Conservation (phyloP, 2,888 invertebrate species). For the Machimus atricapillus region DNA sequence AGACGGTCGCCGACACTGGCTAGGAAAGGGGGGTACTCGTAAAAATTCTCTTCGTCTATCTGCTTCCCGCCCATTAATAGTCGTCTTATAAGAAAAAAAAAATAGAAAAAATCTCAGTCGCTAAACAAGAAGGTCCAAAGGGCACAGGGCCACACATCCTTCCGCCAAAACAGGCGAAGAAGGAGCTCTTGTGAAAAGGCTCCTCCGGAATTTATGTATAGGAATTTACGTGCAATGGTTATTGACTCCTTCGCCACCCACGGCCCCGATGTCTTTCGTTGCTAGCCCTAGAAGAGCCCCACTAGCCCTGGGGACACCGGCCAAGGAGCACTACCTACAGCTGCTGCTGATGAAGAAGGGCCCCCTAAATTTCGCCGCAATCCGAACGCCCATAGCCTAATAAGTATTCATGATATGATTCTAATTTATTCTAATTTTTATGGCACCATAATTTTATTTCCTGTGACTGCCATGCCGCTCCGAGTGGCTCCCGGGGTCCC, state of each 20-base stretch:
- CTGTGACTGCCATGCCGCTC: slow-evolving; percentile 11
- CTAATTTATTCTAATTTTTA: slow-evolving; percentile 41
- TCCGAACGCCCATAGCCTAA: slow-evolving; percentile 4
- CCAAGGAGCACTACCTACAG: not conserved
- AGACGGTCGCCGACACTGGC: not conserved
- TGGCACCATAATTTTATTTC: slow-evolving; percentile 40
- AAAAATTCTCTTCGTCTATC: not conserved
- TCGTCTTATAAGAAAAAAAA: not conserved
- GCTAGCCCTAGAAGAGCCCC: not conserved
- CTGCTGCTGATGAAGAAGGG: not conserved
- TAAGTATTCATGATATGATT: slow-evolving; percentile 41
- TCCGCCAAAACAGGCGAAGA: not conserved
- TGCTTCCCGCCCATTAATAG: not conserved
- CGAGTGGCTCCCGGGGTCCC: not conserved
- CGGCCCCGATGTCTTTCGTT: not conserved
- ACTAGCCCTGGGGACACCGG: not conserved
- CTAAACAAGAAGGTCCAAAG: not conserved
- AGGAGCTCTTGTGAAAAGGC: not conserved
- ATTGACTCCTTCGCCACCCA: slow-evolving; percentile 2
- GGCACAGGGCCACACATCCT: not conserved
- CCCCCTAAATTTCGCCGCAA: slow-evolving; percentile 11
- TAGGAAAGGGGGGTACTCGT: not conserved
- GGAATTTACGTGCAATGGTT: slow-evolving; percentile 33
- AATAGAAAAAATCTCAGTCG: not conserved
- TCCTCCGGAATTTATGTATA: not conserved